Conservation (phyloP, 2,888 invertebrate genomes). For the Caenorhabditis wallacei region DNA sequence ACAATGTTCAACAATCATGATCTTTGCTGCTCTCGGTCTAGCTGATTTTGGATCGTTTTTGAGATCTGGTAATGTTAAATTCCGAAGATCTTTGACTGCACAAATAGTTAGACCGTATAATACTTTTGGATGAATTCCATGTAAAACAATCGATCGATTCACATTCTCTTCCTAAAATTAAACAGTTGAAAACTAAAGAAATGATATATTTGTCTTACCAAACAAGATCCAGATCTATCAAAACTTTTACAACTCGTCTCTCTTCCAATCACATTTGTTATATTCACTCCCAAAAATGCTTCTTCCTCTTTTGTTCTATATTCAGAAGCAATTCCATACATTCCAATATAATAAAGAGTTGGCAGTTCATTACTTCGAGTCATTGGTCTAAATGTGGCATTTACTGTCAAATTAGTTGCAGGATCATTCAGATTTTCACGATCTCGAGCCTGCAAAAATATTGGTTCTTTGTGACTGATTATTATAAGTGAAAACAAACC, state of each 20-base stretch:
- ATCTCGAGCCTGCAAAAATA: constrained; percentile 41
- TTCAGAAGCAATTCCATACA: constrained; percentile 76
- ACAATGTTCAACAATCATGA: constrained; percentile 65
- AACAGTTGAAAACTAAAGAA: neutral
- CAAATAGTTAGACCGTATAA: constrained; percentile 81
- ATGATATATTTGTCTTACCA: constrained; percentile 59
- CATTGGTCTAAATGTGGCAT: constrained; percentile 76
- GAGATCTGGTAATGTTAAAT: constrained; percentile 75
- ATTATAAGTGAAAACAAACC: constrained; percentile 30
- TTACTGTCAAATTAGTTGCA: constrained; percentile 70
- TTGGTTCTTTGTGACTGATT: too few species aligned
- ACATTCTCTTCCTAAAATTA: constrained; percentile 38
- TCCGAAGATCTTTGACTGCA: constrained; percentile 76
- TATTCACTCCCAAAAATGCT: constrained; percentile 76
- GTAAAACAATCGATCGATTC: constrained; percentile 50
- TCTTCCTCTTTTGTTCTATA: constrained; percentile 73
- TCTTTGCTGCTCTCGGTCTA: constrained; percentile 68
- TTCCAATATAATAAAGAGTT: constrained; percentile 77
- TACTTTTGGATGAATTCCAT: constrained; percentile 69
- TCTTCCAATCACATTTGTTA: constrained; percentile 73
- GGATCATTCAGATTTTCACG: constrained; percentile 62
- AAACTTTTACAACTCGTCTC: constrained; percentile 72
- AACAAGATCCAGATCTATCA: constrained; percentile 64
- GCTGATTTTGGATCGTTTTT: constrained; percentile 54
- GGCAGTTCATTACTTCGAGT: constrained; percentile 60